phyloP scores from a whole-genome alignment of 2,797 vertebrate genomes.

The Spizella passerina region DNA sequence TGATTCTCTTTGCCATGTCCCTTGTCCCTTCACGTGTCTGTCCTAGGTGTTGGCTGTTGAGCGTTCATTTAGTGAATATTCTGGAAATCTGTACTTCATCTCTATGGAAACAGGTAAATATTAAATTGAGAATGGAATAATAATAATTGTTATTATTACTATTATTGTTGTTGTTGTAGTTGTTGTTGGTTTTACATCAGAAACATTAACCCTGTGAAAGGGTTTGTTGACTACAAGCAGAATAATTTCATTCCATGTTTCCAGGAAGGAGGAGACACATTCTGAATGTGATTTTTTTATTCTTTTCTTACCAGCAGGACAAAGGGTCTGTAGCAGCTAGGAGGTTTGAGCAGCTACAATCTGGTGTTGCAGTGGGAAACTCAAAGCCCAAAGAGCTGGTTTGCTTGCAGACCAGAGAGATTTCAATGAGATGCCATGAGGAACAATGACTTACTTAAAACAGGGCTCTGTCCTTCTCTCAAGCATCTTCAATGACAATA shows the following conservation, averaged over 20 bases:
- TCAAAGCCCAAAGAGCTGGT: not conserved
- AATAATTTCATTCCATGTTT: not conserved
- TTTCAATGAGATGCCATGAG: not conserved
- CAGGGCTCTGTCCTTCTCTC: not conserved
- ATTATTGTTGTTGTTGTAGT: not conserved
- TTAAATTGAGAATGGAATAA: not conserved
- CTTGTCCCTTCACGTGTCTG: not conserved
- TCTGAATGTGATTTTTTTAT: not conserved
- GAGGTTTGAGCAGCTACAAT: not conserved
- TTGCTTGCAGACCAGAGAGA: not conserved
- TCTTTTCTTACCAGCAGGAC: not conserved
- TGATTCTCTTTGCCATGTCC: not conserved
- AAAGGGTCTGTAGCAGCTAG: not conserved
- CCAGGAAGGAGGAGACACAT: not conserved
- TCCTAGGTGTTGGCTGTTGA: not conserved
- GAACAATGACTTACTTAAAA: not conserved
- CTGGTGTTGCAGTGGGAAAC: not conserved
- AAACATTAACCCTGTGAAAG: not conserved
- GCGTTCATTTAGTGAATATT: not conserved
- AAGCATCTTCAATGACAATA: not conserved
- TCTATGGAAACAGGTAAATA: not conserved
- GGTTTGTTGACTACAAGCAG: not conserved
- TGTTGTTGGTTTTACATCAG: not conserved
- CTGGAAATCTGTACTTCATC: not conserved
- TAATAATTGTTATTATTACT: not conserved